Evolutionary conservation across 2,888 invertebrate species (phyloP), one percentile per base, ranked within the genome.

Genomic region (Crossocerus cetratus): DNA sequence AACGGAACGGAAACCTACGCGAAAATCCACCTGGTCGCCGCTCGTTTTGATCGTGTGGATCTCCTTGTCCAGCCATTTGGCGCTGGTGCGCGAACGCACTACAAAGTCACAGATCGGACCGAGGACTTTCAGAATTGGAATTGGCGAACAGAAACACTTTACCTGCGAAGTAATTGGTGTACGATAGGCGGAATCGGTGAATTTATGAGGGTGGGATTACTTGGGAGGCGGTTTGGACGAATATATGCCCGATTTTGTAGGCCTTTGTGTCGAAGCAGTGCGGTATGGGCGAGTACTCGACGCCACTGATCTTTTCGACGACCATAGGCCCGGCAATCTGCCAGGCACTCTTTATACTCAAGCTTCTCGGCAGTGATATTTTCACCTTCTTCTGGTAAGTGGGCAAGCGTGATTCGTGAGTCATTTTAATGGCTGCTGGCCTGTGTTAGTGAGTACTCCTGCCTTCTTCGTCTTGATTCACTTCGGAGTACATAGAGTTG

Each of bases 181-280:
- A 32, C 16, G 49, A 49, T 16, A 16, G 14, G 4, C 43, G 1
- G n/a, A 49, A 49, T 0, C 3, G 4, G 11, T 16, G 3, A 49
- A 11, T 49, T 49, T 49, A 49, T 2, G 16, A 49, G 11, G 4
- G 53, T 14, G 16, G 2, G 1, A 55, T 66, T 5, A 80, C 77
- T 11, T 72, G 58, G 0, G 69, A 22, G 13, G 22, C 44, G 14
- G 62, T 56, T 57, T 60, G 78, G 3, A 83, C 81, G 67, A 88
- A 87, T 70, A 88, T 83, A 59, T 85, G 62, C 62, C 88, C 88
- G 43, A 87, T 77, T 53, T 78, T 71, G 55, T 86, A 88, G 11
- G 83, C 83, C 23, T 82, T 81, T 2, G 82, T 74, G 16, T 87
- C 86, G 22, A 87, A 45, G 3, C 81, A 72, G 59, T 83, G 80